phyloP scores from a whole-genome alignment of 2,797 vertebrate species.

The Macropodus opercularis region DNA sequence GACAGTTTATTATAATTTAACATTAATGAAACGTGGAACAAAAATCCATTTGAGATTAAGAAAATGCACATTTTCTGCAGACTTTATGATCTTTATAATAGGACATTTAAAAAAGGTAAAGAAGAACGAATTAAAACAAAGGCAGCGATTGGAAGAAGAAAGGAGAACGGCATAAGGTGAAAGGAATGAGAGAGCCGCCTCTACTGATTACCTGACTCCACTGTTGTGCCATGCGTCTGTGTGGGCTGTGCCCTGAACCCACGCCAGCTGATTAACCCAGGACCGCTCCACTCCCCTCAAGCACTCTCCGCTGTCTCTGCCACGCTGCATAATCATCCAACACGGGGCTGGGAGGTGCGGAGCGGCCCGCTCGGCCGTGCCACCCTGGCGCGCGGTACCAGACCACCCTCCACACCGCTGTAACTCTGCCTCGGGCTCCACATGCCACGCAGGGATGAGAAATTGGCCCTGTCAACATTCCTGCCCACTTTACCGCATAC shows the following conservation, averaged over 20 bases:
- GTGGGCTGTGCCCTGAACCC: constrained; percentile 89
- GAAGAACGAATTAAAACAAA: constrained; percentile 8
- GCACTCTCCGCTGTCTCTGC: constrained; percentile 77
- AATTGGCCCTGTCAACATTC: constrained; percentile 76
- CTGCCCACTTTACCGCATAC: constrained; percentile 75
- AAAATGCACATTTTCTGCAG: no score
- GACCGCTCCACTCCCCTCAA: constrained; percentile 76
- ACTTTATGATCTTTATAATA: no score
- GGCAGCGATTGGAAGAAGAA: constrained; percentile 27
- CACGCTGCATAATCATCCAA: constrained; percentile 73
- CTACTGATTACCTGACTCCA: constrained; percentile 89
- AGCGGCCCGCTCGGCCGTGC: constrained; percentile 62
- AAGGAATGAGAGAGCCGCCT: constrained; percentile 83
- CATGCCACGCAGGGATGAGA: constrained; percentile 63
- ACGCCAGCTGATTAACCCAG: constrained; percentile 90
- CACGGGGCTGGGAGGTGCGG: constrained; percentile 62
- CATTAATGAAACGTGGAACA: no score
- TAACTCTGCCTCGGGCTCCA: constrained; percentile 57
- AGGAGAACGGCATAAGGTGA: constrained; percentile 53
- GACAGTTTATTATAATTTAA: no score
- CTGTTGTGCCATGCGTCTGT: constrained; percentile 88
- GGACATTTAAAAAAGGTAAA: constrained; percentile 2
- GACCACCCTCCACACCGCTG: constrained; percentile 62
- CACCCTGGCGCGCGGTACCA: constrained; percentile 74
- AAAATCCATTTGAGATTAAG: no score